Evolutionary conservation across 2,113 vertebrate genomes (phyloP), one percentile per base, ranked within the genome.

Genomic region (Rattus norvegicus): DNA sequence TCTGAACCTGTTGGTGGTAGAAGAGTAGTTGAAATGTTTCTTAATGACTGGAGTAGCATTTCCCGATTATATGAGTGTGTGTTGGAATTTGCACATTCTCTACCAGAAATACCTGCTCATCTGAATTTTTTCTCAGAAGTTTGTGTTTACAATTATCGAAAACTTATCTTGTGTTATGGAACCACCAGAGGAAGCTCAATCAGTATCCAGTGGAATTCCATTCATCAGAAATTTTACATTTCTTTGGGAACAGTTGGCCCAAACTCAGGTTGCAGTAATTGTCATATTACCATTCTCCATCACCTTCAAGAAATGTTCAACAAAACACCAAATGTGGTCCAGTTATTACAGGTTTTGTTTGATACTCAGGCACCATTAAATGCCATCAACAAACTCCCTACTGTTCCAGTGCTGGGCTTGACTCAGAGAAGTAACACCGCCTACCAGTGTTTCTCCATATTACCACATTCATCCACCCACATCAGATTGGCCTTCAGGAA

Each of bases 261-360:
- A 61, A 99, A 99, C 98, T 99, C 99, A 79, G 99, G 99, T 98
- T 99, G 99, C 98, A 99, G 99, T 98, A 99, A 99, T 98, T 99
- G 99, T 98, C 99, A 99, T 97, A 99, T 99, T 98, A 99, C 99
- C 93, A 99, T 99, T 98, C 99, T 99, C 77, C 99, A 99, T 98
- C 99, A 99, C 98, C 99, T 99, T 88, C 99, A 99, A 98, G 99
- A 99, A 98, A 99, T 99, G 99, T 99, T 99, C 98, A 99, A 99
- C 98, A 99, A 99, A 98, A 99, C 98, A 30, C 99, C 99, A 95
- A 99, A 99, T 77, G 99, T 99, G 97, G 98, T 99, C 96, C 99
- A 99, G 96, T 98, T 99, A 90, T 98, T 99, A 97, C 99, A 99
- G 99, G 99, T 99, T 96, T 98, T 99, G 81, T 99, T 98, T 95